These are phyloP conservation scores for Tipula confusa DNA, from an alignment of 2,888 invertebrate genomes.

Conservation along the genomic window DNA sequence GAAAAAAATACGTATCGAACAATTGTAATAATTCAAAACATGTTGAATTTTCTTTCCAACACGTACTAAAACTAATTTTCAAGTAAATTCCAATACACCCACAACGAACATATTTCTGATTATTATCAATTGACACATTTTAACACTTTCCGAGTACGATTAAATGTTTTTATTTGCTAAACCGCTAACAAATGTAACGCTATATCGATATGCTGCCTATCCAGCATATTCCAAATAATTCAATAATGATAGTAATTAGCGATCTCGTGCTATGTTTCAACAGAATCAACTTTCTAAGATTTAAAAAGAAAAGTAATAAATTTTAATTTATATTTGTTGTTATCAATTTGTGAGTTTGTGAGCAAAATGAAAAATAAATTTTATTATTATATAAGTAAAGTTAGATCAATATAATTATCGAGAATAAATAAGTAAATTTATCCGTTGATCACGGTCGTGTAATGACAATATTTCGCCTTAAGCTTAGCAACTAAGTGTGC, in stretches of 20 bases:
- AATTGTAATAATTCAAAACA: background rate
- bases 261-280: background rate
- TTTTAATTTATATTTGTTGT: slow-evolving; percentile 8
- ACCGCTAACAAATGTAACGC: background rate
- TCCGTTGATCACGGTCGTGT: background rate
- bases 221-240: background rate
- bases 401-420: background rate
- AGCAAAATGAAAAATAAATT: background rate
- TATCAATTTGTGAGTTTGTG: background rate
- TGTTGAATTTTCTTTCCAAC: background rate
- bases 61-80: background rate
- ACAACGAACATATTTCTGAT: background rate
- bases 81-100: background rate
- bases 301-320: slow-evolving; percentile 1
- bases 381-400: background rate
- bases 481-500: background rate
- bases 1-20: too few relatives aligned
- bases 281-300: slow-evolving; percentile 1
- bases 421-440: background rate
- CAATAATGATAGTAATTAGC: background rate
- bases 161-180: background rate
- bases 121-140: background rate
- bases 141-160: background rate
- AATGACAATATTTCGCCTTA: background rate
- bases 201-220: background rate